Base-by-base conservation (phyloP, 2,113 vertebrate genomes). In the Falco punctatus region DNA sequence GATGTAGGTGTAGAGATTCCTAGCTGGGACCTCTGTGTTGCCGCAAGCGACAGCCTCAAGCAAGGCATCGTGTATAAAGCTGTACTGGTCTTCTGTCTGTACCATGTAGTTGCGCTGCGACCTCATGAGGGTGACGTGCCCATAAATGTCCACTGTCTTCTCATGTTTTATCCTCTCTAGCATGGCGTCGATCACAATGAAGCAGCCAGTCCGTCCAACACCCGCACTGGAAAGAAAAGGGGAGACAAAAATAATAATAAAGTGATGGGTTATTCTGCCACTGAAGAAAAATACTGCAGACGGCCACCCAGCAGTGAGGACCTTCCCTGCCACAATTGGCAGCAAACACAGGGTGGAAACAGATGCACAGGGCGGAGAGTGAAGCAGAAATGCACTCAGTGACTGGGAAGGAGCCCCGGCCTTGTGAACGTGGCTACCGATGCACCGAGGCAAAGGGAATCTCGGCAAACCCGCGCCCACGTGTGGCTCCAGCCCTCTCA, bases 101-200 rank as follows among this genome's bases (percentile, higher is more conserved):
- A 99, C 99, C 99, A 99, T 99, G 98, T 99, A 99, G 97, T 99
- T 99, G 22, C 99, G 97, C 97, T 99, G 99, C 0, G 99, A 98
- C 57, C 99, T 98, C 99, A 99, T 99, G 95, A 99, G 99, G 3
- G 99, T 99, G 98, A 99, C 99, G 3, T 99, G 99, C 14, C 99
- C 99, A 1, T 99, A 99, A 61, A 99, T 99, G 94, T 99, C 99
- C 81, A 99, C 99, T 0, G 99, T 99, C 98, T 99, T 99, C 98
- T 99, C 99, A 0, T 99, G 99, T 88, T 99, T 99, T 84, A 99
- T 99, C 2, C 99, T 98, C 98, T 99, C 99, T 23, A 99, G 98
- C 99, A 99, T 99, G 97, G 99, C 99, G 0, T 99, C 99, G 9
- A 99, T 99, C 66, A 99, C 99, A 2, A 99, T 99, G 97, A 99